phyloP scores from a whole-genome alignment of 2,888 invertebrate genomes.

The Nomada fabriciana region DNA sequence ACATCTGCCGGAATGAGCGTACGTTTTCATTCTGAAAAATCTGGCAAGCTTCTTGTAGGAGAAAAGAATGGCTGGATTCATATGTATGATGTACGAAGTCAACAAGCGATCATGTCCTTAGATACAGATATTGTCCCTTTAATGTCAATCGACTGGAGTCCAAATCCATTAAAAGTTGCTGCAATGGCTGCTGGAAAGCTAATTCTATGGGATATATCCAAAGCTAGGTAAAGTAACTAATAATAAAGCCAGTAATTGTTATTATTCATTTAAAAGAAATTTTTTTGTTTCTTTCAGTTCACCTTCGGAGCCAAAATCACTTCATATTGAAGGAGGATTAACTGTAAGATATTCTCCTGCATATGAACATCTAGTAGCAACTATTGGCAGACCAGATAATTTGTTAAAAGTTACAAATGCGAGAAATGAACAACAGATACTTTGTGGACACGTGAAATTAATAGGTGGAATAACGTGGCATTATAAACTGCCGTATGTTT shows the following conservation, averaged over 20 bases:
- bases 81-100: constrained; percentile 89
- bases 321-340: constrained; percentile 88
- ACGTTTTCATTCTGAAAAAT: constrained; percentile 89
- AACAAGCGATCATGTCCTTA: constrained; percentile 88
- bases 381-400: constrained; percentile 88
- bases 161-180: constrained; percentile 87
- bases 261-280: constrained; percentile 4
- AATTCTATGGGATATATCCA: constrained; percentile 89
- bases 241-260: neutral
- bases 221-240: constrained; percentile 86
- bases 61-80: constrained; percentile 91
- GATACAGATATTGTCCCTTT: constrained; percentile 87
- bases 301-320: constrained; percentile 86
- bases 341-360: constrained; percentile 87
- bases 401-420: constrained; percentile 88
- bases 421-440: constrained; percentile 86
- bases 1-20: constrained; percentile 89
- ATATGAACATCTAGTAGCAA: constrained; percentile 88
- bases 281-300: constrained; percentile 83
- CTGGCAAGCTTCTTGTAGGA: constrained; percentile 90
- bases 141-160: constrained; percentile 90
- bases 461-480: constrained; percentile 88
- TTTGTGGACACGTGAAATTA: constrained; percentile 86
- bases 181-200: constrained; percentile 89
- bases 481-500: constrained; percentile 87